phyloP scores from a whole-genome alignment of 2,888 invertebrate species.

The Lycia hirtaria region DNA sequence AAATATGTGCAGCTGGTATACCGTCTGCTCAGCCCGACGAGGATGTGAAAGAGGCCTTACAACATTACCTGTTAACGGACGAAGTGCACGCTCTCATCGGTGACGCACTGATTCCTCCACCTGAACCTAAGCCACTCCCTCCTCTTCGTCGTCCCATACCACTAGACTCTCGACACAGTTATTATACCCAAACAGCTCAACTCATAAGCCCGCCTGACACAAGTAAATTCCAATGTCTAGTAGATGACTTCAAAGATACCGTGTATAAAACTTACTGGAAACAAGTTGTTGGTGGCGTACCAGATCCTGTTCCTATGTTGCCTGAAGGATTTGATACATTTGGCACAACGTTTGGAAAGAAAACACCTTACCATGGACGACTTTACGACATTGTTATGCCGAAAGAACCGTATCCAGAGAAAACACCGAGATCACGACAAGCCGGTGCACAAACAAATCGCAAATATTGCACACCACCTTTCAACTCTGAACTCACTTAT shows the following conservation, averaged over 20 bases:
- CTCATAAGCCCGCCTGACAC: conserved; percentile 63
- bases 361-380: conserved; percentile 54
- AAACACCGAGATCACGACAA: conserved; percentile 55
- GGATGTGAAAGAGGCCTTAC: conserved; percentile 53
- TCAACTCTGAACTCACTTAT: conserved; percentile 68
- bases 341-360: conserved; percentile 67
- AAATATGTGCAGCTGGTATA: conserved; percentile 71
- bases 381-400: conserved; percentile 75
- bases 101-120: conserved; percentile 65
- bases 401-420: conserved; percentile 61
- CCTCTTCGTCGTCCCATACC: conserved; percentile 62
- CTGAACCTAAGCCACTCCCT: conserved; percentile 58
- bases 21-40: conserved; percentile 65
- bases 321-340: conserved; percentile 66
- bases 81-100: conserved; percentile 68
- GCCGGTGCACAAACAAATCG: conserved; percentile 60
- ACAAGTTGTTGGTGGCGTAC: conserved; percentile 56
- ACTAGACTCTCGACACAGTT: conserved; percentile 60
- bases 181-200: conserved; percentile 52
- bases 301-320: conserved; percentile 69
- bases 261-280: conserved; percentile 72
- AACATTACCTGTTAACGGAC: conserved; percentile 71
- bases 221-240: conserved; percentile 69
- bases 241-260: conserved; percentile 69
- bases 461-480: conserved; percentile 73